A percentile compares a stretch with the other conserved stretches of the same genome.
phyloP scores from a whole-genome alignment of 1,140 invertebrate species.

The Camponotus pennsylvanicus region DNA sequence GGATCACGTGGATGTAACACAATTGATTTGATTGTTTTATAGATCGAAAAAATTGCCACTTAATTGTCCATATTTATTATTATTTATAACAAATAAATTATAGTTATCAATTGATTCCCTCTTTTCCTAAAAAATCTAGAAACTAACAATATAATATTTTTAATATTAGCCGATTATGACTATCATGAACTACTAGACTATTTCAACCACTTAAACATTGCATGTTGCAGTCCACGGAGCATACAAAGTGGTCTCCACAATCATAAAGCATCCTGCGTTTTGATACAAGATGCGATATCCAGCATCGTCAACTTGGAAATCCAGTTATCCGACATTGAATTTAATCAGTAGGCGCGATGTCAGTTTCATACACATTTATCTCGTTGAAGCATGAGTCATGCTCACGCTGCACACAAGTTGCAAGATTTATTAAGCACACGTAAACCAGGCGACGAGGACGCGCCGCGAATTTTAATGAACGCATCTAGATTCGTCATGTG shows the following conservation, averaged over 20 bases:
- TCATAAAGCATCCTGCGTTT: constrained; percentile 32
- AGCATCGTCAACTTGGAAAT: constrained; percentile 8
- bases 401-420: neutral
- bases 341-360: constrained; percentile 29
- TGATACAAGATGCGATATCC: constrained; percentile 31
- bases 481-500: neutral
- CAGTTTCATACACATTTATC: constrained; percentile 19
- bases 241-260: neutral
- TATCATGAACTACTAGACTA: neutral
- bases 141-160: neutral
- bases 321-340: neutral
- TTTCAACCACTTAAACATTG: neutral
- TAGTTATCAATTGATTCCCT: no score
- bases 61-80: neutral
- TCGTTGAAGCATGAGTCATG: neutral
- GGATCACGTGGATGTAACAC: neutral
- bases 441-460: constrained; percentile 13
- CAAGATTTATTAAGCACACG: constrained; percentile 27
- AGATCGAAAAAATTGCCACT: neutral
- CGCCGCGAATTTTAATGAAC: constrained; percentile 44
- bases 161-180: constrained; percentile 2
- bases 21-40: neutral
- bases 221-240: neutral
- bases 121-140: no score
- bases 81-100: neutral